Evolutionary conservation across 2,888 invertebrate species (phyloP), one percentile per base, ranked within the genome.

Genomic region (Lasioglossum figueresi): DNA sequence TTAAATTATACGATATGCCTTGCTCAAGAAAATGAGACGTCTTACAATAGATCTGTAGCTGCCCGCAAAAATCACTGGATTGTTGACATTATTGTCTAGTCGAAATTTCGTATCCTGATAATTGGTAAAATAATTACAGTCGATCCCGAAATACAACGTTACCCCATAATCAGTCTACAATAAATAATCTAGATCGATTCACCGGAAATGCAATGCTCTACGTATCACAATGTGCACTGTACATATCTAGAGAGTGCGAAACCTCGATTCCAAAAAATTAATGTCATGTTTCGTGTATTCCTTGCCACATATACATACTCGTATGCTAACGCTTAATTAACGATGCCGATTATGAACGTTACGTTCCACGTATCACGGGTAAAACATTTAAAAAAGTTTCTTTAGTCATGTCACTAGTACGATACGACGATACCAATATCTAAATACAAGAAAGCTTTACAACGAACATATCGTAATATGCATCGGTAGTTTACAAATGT

Each of bases 171-270:
- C 48, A 34, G 40, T 45, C 40, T 70, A 52, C 43, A 31, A 56
- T 23, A 31, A 63, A 59, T 23, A 52, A 84, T 77, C 19, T 63
- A 72, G 27, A 78, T 56, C 40, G 37, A 3, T 63, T 66, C 70
- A 23, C 68, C 93, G 40, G 82, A 63, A 95, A 95, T 72, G 94
- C 94, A 52, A 91, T 95, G 95, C 85, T 95, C 95, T 83, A 76
- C 68, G 56, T 84, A 84, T 86, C 83, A 84, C 86, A 88, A 83
- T 84, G 86, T 88, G 85, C 83, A 84, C 80, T 80, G 48, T 83
- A 76, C 68, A 74, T 63, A 16, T 72, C 56, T 74, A 70, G 56
- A 70, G 45, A 56, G 87, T 86, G 78, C 75, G 40, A 79, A 87
- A 78, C 71, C 59, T 83, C 27, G 63, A 76, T 66, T 78, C 43